Conservation (phyloP, 2,888 invertebrate species). For the Eupithecia subfuscata region DNA sequence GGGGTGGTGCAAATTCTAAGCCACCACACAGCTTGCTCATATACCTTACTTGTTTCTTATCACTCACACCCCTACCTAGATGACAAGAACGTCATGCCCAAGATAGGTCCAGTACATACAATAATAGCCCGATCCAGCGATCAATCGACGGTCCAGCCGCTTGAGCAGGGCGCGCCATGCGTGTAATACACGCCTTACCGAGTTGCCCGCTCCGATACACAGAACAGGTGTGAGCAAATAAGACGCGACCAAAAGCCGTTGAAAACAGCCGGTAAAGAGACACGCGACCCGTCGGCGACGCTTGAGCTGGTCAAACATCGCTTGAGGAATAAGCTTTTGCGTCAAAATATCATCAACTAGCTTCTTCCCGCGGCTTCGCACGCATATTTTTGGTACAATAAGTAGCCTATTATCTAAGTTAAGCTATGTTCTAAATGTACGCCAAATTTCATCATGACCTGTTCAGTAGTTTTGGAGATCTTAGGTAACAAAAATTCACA, state of each 20-base stretch:
- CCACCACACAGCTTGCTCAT: too few relatives aligned
- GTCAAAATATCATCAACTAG: not conserved
- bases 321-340: not conserved
- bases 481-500: too few relatives aligned
- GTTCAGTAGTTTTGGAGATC: too few relatives aligned
- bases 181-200: constrained; percentile 40
- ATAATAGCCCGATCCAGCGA: constrained; percentile 37
- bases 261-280: not conserved
- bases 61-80: not conserved
- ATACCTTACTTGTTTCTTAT: not conserved
- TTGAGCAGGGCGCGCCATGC: constrained; percentile 31
- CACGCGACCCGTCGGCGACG: not conserved
- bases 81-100: constrained; percentile 24
- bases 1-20: too few relatives aligned
- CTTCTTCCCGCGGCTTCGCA: too few relatives aligned
- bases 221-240: constrained; percentile 17
- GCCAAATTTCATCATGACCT: too few relatives aligned
- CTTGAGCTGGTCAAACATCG: not conserved
- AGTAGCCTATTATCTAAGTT: too few relatives aligned
- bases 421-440: too few relatives aligned
- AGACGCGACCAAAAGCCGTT: not conserved
- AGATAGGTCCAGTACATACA: constrained; percentile 23
- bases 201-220: constrained; percentile 32
- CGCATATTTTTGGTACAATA: too few relatives aligned
- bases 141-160: constrained; percentile 23